Base-by-base conservation (phyloP, 2,113 vertebrate species). In the Lepisosteus osseus region DNA sequence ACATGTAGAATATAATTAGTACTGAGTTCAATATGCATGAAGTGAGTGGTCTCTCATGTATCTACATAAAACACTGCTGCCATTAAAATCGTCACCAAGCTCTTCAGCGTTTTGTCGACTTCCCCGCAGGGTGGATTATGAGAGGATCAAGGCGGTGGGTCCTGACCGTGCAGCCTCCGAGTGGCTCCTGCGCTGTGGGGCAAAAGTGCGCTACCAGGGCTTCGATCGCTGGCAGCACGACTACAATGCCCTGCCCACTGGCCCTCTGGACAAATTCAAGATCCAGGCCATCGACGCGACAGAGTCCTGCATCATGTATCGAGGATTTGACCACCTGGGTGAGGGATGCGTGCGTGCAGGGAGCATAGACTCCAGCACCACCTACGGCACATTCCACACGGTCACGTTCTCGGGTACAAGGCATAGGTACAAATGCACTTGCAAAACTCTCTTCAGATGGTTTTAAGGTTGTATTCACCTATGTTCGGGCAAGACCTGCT, bases 101-200 rank as follows among this genome's bases (percentile, higher is more conserved):
- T 1, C 12, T 59, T 59, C 11, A 14, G 29, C 29, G 29, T 63
- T 41, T n/a, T 62, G 41, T 56, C 54, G 42, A 57, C 54, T 56
- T 54, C 7, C 61, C 7, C 47, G 6, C 79, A 99, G 97, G 79
- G 97, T 99, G 71, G 97, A 99, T 84, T 73, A 95, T 0, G 95
- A 98, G 6, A 91, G 96, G 2, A 98, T 99, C 73, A 87, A 82
- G 56, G 89, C 91, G 0, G 92, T 93, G 0, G 97, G 97, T 0
- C 96, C 97, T 0, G 95, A 99, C 74, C 87, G 95, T 54, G 97
- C 97, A 0, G 96, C 97, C 0, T 94, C 97, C 0, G 97, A 99
- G 79, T 99, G 97, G 97, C 92, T 99, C 63, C 82, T 98, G 77
- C 93, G 97, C 6, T 99, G 97, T 2, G 97, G 97, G 0, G 97